Conservation (phyloP, 2,797 vertebrate species). For the Glyptemys insculpta region DNA sequence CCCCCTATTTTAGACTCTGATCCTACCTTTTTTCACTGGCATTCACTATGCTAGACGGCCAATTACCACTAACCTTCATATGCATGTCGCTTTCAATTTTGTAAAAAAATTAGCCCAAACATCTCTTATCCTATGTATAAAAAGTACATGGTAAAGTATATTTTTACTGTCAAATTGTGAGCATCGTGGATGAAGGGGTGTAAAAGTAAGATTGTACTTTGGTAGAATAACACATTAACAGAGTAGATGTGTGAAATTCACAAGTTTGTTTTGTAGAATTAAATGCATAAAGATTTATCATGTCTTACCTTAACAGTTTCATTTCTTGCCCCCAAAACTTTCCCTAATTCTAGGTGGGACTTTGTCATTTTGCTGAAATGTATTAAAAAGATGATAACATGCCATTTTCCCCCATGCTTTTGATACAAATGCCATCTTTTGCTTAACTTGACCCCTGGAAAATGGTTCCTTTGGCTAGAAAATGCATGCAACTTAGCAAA, state of each 20-base stretch:
- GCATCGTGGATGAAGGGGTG: background rate
- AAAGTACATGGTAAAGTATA: background rate
- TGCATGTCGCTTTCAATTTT: background rate
- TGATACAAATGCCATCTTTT: background rate
- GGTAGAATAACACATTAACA: accelerated
- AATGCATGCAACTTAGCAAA: accelerated
- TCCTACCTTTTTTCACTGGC: too few relatives aligned
- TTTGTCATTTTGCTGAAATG: background rate
- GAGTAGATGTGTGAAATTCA: background rate
- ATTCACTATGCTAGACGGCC: too few relatives aligned
- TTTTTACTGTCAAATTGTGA: background rate
- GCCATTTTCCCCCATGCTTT: background rate
- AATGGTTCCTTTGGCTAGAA: background rate
- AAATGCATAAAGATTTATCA: background rate
- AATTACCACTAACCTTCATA: background rate
- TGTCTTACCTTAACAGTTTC: background rate
- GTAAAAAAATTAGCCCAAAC: background rate
- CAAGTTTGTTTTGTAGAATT: background rate
- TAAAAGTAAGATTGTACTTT: background rate
- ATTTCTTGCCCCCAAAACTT: background rate
- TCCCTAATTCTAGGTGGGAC: background rate
- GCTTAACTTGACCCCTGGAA: background rate
- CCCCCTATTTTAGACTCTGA: too few relatives aligned
- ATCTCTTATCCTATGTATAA: background rate
- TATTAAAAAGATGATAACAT: background rate